Evolutionary conservation across 2,797 vertebrate species (phyloP).

Genomic region (Clarias fuscus): DNA sequence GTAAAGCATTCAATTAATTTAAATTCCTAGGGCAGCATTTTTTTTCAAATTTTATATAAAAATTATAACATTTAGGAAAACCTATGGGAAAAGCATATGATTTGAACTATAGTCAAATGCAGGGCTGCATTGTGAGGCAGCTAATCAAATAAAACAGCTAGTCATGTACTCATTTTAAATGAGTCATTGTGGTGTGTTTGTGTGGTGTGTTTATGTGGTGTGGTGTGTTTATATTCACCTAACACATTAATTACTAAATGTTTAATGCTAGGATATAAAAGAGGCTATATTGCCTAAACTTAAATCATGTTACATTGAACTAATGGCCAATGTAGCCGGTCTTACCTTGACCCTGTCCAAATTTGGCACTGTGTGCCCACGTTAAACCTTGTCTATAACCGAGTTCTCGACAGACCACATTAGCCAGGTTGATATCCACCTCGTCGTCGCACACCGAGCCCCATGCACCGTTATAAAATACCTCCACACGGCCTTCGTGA

Average conservation of each 20-base stretch:
- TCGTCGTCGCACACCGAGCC: conserved; percentile 93
- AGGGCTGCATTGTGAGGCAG: neutral
- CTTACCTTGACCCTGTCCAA: conserved; percentile 88
- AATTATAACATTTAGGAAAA: neutral
- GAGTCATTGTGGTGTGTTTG: neutral
- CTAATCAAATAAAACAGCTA: neutral
- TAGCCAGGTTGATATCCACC: conserved; percentile 83
- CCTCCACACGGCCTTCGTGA: conserved; percentile 89
- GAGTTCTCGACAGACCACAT: conserved; percentile 85
- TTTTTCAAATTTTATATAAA: too few relatives aligned
- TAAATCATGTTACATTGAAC: neutral
- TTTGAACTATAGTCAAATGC: neutral
- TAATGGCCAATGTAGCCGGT: neutral
- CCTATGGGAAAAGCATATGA: neutral
- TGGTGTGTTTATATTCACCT: neutral
- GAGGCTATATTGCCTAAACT: neutral
- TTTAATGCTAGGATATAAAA: neutral
- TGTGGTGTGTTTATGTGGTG: neutral
- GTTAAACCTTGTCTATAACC: conserved; percentile 84
- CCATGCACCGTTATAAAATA: conserved; percentile 86
- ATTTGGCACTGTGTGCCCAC: conserved; percentile 95
- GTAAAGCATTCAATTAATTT: too few relatives aligned
- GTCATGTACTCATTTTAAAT: neutral
- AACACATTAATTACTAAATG: neutral
- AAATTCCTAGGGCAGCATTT: too few relatives aligned